Evolutionary conservation across 2,888 invertebrate genomes (phyloP).

Genomic region (Kryphioiulus occultus): DNA sequence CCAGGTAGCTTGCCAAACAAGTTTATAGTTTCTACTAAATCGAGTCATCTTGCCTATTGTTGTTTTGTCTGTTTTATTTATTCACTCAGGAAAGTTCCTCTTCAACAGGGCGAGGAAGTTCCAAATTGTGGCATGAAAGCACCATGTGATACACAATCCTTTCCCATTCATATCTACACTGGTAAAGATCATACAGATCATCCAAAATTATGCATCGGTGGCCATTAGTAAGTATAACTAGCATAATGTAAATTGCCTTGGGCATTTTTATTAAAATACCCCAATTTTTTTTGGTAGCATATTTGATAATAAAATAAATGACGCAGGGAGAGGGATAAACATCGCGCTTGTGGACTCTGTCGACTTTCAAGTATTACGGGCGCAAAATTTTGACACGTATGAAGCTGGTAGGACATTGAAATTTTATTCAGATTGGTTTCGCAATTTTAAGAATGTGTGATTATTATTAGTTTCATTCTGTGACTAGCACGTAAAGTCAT

Average conservation of each 20-base stretch:
- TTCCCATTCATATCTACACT: conserved; percentile 65
- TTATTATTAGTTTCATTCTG: too few relatives aligned
- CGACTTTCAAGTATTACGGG: conserved; percentile 62
- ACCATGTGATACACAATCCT: conserved; percentile 61
- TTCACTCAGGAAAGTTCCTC: not conserved
- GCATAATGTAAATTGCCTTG: not conserved
- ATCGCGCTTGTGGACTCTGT: conserved; percentile 65
- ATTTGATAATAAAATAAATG: conserved; percentile 63
- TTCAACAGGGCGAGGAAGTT: conserved; percentile 57
- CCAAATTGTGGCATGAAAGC: conserved; percentile 64
- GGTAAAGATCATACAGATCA: conserved; percentile 65
- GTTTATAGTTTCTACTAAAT: too few relatives aligned
- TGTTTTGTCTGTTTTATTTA: not conserved
- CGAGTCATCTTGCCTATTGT: too few relatives aligned
- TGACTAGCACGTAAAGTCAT: too few relatives aligned
- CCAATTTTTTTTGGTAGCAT: conserved; percentile 58
- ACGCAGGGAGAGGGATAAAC: conserved; percentile 68
- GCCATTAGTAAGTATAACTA: conserved; percentile 63
- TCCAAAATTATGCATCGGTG: conserved; percentile 67
- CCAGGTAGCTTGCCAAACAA: not conserved
- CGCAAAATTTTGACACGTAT: conserved; percentile 68
- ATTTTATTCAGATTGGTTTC: not conserved
- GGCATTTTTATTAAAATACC: conserved; percentile 44
- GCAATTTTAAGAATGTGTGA: not conserved
- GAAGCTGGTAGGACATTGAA: conserved; percentile 60